Evolutionary conservation across 2,888 invertebrate genomes (phyloP).

Genomic region (Dryobota labecula): DNA sequence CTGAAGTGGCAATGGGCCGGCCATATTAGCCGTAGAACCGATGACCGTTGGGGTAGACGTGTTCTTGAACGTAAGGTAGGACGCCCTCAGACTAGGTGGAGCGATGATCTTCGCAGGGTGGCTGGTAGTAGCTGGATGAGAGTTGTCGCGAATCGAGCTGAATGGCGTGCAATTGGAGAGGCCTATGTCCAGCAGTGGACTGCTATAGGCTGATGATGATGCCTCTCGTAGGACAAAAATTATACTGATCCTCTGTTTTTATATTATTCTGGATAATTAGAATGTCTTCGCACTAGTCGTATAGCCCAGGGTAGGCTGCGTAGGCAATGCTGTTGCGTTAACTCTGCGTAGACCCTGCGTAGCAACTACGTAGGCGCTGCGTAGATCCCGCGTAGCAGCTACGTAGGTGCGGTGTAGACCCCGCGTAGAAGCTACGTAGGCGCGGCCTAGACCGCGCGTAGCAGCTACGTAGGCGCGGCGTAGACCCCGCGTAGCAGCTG

Average conservation of each 20-base stretch:
- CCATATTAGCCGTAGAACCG: no score
- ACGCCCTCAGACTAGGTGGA: no score
- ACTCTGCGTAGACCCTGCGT: background rate
- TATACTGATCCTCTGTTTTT: constrained; percentile 1
- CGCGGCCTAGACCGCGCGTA: background rate
- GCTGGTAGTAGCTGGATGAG: no score
- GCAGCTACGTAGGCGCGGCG: background rate
- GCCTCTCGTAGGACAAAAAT: background rate
- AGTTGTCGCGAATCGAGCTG: no score
- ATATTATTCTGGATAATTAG: background rate
- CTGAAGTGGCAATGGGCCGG: no score
- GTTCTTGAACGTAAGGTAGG: no score
- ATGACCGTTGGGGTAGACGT: no score
- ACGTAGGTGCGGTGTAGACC: background rate
- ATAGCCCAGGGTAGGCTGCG: background rate
- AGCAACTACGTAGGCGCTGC: background rate
- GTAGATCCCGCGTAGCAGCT: background rate
- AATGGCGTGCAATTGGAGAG: no score
- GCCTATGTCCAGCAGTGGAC: no score
- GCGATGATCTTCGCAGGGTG: no score
- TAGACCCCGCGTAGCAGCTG: background rate
- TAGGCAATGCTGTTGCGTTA: background rate
- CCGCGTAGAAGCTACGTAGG: background rate
- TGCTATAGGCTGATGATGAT: no score
- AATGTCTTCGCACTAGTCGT: background rate